Base-by-base conservation (phyloP, 2,888 invertebrate species). In the Drosophila merina region DNA sequence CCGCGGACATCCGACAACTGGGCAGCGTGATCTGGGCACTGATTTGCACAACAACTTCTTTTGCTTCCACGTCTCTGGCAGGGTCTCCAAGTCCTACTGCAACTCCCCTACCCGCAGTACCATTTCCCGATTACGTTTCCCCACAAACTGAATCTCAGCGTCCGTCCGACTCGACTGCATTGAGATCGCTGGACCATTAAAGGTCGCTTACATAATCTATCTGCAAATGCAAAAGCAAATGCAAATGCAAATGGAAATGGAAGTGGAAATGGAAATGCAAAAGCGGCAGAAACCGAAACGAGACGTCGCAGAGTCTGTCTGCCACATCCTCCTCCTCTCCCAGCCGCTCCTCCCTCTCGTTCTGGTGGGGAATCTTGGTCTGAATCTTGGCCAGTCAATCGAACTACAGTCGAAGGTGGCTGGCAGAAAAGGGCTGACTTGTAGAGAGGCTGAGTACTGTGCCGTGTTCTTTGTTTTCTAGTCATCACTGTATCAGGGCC, bases 151-250 rank as follows among this genome's bases (percentile, higher is more conserved):
- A 44, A 63, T 60, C 59, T 42, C 50, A 38, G 7, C 36, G 36
- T n/a, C 36, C n/a, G 36, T 36, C 36, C 36, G 36, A n/a, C 36
- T 36, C 36, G 36, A 54, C 72, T 82, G 78, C 74, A 75, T 72
- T 69, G 71, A 75, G 88, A 77, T 87, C 76, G 82, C 89, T 89
- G 90, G 89, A 89, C 89, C 89, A 89, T 88, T 89, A 89, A 89
- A 89, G 89, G 89, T 89, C 90, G 88, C 81, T 88, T 78, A 83
- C 83, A 78, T 82, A 80, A 77, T 82, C 77, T 82, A 76, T 82
- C 79, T 76, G 80, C 72, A 64, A 73, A 64, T 57, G 72, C 68
- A 69, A 33, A 33, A 10, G 33, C n/a, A 33, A 31, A 33, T 33
- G 63, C 45, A 42, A 12, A 36, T 20, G 20, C 20, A 20, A 20